Percentiles rank a stretch among this genome's conserved stretches.
These are phyloP conservation scores for Unio delphinus DNA, from an alignment of 2,888 invertebrate genomes.

Conservation along the genomic window DNA sequence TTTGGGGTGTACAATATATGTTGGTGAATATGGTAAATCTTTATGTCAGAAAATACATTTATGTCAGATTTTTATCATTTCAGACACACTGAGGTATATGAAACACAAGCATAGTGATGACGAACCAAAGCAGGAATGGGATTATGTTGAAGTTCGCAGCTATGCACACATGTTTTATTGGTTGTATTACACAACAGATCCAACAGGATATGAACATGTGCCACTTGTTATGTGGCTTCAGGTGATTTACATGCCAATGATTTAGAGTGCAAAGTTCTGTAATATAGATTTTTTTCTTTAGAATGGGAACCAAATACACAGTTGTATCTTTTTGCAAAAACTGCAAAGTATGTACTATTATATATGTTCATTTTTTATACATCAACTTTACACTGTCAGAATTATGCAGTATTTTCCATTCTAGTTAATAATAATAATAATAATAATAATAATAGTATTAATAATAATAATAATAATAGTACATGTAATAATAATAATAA, in stretches of 20 bases:
- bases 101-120: not conserved
- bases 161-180: constrained; percentile 90
- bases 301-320: not conserved
- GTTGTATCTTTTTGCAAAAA: not conserved
- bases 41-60: no score
- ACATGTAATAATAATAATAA: no score
- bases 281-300: not conserved
- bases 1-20: no score
- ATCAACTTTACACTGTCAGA: no score
- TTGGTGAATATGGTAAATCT: no score
- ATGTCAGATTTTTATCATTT: not conserved
- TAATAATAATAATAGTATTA: no score
- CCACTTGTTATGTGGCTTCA: constrained; percentile 88
- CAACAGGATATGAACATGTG: constrained; percentile 76
- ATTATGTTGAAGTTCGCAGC: constrained; percentile 81
- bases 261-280: not conserved
- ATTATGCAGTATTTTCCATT: no score
- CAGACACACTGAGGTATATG: constrained; percentile 7
- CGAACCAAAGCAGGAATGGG: constrained; percentile 75
- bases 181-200: constrained; percentile 84
- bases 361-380: no score
- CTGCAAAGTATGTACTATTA: not conserved
- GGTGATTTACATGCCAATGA: constrained; percentile 43
- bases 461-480: no score
- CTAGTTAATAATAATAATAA: no score